These are phyloP conservation scores for Acrossocheilus wenchowensis DNA, from an alignment of 2,797 vertebrate species.

Conservation along the genomic window DNA sequence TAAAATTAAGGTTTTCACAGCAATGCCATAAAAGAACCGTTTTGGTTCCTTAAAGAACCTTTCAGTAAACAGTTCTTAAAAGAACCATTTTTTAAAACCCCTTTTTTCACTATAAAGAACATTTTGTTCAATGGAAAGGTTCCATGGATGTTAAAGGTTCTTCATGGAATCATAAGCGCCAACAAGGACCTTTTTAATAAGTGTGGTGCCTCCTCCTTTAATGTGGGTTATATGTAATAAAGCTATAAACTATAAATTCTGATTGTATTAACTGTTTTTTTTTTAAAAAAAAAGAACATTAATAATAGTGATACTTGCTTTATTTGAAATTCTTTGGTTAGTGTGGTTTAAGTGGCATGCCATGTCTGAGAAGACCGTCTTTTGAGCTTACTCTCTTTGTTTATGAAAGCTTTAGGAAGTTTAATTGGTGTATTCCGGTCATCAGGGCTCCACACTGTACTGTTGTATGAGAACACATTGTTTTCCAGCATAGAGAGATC, in stretches of 20 bases:
- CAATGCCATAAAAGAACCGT: background rate
- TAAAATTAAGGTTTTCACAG: background rate
- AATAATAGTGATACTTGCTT: background rate
- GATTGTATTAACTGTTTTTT: background rate
- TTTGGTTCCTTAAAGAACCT: background rate
- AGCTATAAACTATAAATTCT: background rate
- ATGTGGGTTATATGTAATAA: slow-evolving; percentile 10
- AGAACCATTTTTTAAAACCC: background rate
- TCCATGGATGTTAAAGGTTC: background rate
- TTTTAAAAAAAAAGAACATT: background rate
- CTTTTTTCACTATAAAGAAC: background rate
- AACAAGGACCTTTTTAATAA: background rate
- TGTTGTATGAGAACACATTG: slow-evolving; percentile 37
- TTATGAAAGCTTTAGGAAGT: slow-evolving; percentile 38
- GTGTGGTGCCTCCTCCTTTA: background rate
- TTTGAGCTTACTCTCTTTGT: background rate
- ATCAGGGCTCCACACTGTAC: slow-evolving; percentile 30
- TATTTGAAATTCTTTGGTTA: slow-evolving; percentile 55
- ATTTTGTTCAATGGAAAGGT: background rate
- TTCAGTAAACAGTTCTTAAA: background rate
- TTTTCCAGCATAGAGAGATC: slow-evolving; percentile 30
- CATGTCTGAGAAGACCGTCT: background rate
- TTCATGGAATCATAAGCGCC: background rate
- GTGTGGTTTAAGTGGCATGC: slow-evolving; percentile 43
- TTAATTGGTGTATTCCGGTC: slow-evolving; percentile 45